These are phyloP conservation scores for Microtus agrestis DNA, from an alignment of 2,797 vertebrate species.

Conservation along the genomic window DNA sequence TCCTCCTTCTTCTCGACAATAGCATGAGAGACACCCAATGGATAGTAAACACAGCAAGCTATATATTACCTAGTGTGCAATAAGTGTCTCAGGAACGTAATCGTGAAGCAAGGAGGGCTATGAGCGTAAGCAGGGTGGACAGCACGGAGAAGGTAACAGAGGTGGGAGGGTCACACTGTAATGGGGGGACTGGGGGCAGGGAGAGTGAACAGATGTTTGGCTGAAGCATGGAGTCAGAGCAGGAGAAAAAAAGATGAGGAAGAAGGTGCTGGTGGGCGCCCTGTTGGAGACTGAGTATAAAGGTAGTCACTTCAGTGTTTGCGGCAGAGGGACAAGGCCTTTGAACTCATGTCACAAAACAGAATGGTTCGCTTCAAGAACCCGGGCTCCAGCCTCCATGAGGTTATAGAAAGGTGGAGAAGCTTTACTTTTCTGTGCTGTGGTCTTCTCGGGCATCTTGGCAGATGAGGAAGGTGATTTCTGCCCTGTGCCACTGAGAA, in stretches of 20 bases:
- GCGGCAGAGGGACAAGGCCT: neutral
- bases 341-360: neutral
- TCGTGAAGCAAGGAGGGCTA: neutral
- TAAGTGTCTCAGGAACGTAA: constrained; percentile 17
- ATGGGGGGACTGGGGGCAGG: too few relatives aligned
- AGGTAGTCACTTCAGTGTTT: neutral
- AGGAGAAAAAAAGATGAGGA: neutral
- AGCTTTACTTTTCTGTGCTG: neutral
- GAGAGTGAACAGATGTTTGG: neutral
- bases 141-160: neutral
- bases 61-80: neutral
- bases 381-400: neutral
- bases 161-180: neutral
- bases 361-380: neutral
- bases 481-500: neutral
- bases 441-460: neutral
- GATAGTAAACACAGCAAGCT: neutral
- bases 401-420: neutral
- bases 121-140: neutral
- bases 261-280: neutral
- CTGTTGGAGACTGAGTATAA: neutral
- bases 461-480: neutral
- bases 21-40: neutral
- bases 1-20: too few relatives aligned
- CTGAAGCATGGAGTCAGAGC: neutral